Percentiles rank a stretch among this genome's conserved stretches.
Conservation (phyloP, 2,888 invertebrate genomes). For the Tubulanus polymorphus region DNA sequence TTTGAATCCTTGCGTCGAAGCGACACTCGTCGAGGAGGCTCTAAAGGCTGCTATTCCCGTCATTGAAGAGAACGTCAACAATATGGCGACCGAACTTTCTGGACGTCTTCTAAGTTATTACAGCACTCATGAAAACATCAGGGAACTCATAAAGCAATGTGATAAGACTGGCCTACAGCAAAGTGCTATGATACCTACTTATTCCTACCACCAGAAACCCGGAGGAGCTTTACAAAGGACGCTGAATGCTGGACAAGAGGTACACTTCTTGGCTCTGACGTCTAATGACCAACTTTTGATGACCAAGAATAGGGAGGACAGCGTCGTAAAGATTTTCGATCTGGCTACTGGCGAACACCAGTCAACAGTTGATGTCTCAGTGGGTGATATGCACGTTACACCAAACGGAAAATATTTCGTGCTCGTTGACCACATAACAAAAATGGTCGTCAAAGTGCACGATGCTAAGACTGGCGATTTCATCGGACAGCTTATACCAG, state of each 20-base stretch:
- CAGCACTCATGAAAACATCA: conserved; percentile 37
- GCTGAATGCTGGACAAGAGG: conserved; percentile 24
- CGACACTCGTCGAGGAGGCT: conserved; percentile 40
- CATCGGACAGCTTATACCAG: conserved; percentile 46
- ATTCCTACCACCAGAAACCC: conserved; percentile 44
- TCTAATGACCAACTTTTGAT: conserved; percentile 31
- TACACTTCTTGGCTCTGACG: conserved; percentile 30
- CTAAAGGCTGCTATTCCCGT: conserved; percentile 36
- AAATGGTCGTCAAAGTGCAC: conserved; percentile 48
- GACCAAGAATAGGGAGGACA: conserved; percentile 33
- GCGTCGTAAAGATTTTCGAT: conserved; percentile 35
- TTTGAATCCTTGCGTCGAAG: conserved; percentile 42
- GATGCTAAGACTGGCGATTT: conserved; percentile 37
- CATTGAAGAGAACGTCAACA: conserved; percentile 39
- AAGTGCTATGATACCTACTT: conserved; percentile 45
- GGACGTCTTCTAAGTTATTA: conserved; percentile 49
- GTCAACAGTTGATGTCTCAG: conserved; percentile 36
- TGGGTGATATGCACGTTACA: conserved; percentile 42
- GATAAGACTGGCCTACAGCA: conserved; percentile 40
- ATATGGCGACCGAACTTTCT: conserved; percentile 44
- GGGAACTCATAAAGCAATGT: conserved; percentile 42
- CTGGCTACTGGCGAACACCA: conserved; percentile 35
- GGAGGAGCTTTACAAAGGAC: conserved; percentile 43
- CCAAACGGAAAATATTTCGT: conserved; percentile 36
- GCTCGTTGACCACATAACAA: conserved; percentile 42